phyloP scores from a whole-genome alignment of 2,113 vertebrate genomes.

The Callorhinus ursinus region DNA sequence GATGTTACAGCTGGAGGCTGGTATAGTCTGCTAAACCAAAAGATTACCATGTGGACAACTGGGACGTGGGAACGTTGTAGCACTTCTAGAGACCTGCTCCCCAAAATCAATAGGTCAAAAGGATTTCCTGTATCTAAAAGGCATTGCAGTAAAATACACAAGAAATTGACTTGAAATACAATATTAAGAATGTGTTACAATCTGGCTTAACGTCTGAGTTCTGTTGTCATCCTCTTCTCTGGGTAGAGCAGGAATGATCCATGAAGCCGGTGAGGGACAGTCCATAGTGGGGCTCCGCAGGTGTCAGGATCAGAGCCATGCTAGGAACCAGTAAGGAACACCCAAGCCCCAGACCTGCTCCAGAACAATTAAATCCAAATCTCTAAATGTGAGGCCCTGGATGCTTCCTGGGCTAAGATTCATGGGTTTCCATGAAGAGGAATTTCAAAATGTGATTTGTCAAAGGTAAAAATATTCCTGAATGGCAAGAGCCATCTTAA shows the following conservation, averaged over 20 bases:
- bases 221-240: neutral
- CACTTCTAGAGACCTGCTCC: constrained; percentile 40
- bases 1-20: neutral
- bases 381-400: neutral
- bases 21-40: neutral
- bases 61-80: neutral
- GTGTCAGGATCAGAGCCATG: neutral
- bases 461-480: neutral
- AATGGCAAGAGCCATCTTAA: neutral
- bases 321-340: neutral
- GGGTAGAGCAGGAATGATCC: neutral
- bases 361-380: neutral
- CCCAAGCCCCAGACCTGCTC: neutral
- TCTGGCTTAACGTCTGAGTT: neutral
- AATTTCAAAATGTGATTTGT: neutral
- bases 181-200: neutral
- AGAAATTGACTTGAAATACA: constrained; percentile 47
- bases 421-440: neutral
- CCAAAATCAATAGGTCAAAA: constrained; percentile 66
- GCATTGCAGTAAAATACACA: neutral
- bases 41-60: neutral
- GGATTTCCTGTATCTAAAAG: constrained; percentile 45
- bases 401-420: neutral
- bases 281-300: neutral
- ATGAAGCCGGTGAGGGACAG: neutral